Evolutionary conservation across 2,113 vertebrate species (phyloP), one percentile per base, ranked within the genome.

Genomic region (Bagarius yarrelli): DNA sequence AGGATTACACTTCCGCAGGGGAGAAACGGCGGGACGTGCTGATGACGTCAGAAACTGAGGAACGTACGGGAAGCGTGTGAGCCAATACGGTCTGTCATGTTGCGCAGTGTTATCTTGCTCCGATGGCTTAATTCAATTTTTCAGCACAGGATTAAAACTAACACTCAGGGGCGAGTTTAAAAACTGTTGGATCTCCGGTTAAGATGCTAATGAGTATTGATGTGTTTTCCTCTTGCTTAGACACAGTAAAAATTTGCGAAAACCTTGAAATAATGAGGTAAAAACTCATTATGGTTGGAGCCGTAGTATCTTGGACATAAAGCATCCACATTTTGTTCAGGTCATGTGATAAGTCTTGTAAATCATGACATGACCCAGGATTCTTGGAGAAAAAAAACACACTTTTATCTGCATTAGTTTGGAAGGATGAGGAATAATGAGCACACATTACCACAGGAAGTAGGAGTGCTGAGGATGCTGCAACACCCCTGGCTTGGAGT

Each of bases 1-100:
- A 81, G 81, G 81, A 85, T 85, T 83, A 85, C 53, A 25, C 57
- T 81, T 53, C 78, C 19, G 32, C 74, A 15, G 81, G 69, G 78
- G 67, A 80, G 70, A 76, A 81, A 32, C 81, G 30, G 52, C 81
- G 47, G 84, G 84, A 59, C 21, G 53, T 53, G 18, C 36, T 1
- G 59, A 76, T 83, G 81, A 83, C 84, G 81, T 78, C 81, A 81
- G 67, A 73, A 74, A 64, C 47, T 55, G 50, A 27, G 52, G 47
- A 80, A 77, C 36, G 57, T 13, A 66, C 50, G 52, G 61, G 60
- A 76, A 66, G 70, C 16, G 16, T 74, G 44, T 70, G 83, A 84
- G 79, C 78, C n/a, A 53, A 27, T 77, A 80, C 81, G 71, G 40
- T 56, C 78, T 63, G 78, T 81, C 53, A 15, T 47, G 50, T 76